Conservation (phyloP, 2,888 invertebrate species). For the Xanthorhoe spadicearia region DNA sequence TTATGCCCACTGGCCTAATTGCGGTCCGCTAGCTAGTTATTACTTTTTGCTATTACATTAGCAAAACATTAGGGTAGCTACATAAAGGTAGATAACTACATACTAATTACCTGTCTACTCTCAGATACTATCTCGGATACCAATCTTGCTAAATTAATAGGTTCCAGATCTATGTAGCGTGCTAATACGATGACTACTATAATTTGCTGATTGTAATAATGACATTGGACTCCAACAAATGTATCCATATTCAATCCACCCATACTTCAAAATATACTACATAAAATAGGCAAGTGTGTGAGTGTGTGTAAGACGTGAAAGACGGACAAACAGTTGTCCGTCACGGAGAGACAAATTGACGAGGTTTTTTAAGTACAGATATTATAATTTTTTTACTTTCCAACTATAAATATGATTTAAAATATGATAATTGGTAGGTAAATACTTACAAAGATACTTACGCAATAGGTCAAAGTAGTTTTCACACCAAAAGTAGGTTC, state of each 20-base stretch:
- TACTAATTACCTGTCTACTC: background rate
- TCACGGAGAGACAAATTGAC: no score
- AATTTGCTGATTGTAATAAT: slow-evolving; percentile 17
- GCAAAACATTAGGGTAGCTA: background rate
- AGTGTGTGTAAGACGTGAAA: no score
- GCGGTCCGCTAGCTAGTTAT: no score
- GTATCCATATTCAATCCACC: background rate
- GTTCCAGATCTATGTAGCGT: slow-evolving; percentile 6
- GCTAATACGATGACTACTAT: slow-evolving; percentile 14
- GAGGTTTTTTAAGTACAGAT: no score
- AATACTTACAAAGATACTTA: background rate
- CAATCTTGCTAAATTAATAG: slow-evolving; percentile 7
- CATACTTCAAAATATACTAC: no score
- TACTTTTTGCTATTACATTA: background rate
- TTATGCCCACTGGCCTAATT: no score
- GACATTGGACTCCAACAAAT: slow-evolving; percentile 1
- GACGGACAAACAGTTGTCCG: no score
- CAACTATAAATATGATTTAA: background rate
- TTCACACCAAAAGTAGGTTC: background rate
- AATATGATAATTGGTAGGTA: background rate
- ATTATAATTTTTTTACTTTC: no score
- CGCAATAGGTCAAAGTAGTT: slow-evolving; percentile 1
- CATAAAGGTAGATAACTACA: background rate
- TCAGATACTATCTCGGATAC: background rate
- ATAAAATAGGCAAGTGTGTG: no score